Percentiles rank a stretch among this genome's conserved stretches.
Evolutionary conservation across 2,888 invertebrate species (phyloP).

Genomic region (Sympetrum striolatum): DNA sequence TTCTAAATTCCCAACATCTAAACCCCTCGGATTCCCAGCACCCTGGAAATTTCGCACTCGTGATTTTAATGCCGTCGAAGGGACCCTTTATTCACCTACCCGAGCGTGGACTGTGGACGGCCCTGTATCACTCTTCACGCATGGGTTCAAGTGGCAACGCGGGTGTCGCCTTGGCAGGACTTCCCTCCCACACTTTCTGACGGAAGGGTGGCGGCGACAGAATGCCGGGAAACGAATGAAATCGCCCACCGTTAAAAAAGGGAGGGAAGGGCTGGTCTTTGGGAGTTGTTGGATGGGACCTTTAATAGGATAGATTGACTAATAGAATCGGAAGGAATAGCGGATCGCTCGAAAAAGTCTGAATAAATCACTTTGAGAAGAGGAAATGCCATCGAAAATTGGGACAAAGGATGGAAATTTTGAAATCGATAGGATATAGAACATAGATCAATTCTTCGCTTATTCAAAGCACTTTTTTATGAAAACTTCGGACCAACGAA

Average conservation of each 20-base stretch:
- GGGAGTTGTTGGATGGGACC: background rate
- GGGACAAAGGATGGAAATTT: too few relatives aligned
- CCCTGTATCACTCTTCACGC: background rate
- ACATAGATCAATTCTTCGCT: too few relatives aligned
- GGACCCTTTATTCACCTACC: background rate
- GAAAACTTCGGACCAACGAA: too few relatives aligned
- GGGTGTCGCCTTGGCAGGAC: background rate
- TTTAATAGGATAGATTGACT: background rate
- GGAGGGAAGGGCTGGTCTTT: background rate
- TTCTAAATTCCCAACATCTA: too few relatives aligned
- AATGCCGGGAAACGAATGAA: background rate
- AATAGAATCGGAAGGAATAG: background rate
- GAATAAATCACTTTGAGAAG: too few relatives aligned
- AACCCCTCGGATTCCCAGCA: background rate
- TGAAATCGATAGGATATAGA: too few relatives aligned
- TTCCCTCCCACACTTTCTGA: background rate
- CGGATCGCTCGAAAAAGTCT: too few relatives aligned
- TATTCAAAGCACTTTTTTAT: too few relatives aligned
- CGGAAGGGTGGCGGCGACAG: background rate
- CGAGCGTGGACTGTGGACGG: background rate
- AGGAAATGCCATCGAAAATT: too few relatives aligned
- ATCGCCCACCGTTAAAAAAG: background rate
- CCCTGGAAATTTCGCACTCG: background rate
- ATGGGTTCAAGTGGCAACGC: background rate
- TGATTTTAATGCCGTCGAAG: background rate